Evolutionary conservation across 2,113 vertebrate genomes (phyloP).

Genomic region (Suncus etruscus): DNA sequence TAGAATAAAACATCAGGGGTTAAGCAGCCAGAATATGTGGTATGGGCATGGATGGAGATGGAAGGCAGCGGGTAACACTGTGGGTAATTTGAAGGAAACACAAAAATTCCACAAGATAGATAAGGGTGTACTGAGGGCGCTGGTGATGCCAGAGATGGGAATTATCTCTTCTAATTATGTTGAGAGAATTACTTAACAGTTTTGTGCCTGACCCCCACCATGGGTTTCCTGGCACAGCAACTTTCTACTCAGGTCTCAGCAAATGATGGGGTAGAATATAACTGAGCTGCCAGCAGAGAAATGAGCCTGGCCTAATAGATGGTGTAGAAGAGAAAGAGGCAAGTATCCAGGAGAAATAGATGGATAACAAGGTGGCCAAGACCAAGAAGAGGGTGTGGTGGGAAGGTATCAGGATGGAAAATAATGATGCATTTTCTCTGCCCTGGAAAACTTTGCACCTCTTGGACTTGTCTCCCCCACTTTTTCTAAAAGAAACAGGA

Average conservation of each 20-base stretch:
- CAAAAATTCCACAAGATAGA: neutral
- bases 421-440: neutral
- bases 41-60: accelerated
- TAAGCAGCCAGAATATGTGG: neutral
- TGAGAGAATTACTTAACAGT: neutral
- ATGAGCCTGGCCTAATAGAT: neutral
- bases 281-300: neutral
- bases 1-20: no score
- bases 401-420: neutral
- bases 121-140: neutral
- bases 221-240: neutral
- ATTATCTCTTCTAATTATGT: neutral
- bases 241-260: neutral
- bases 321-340: neutral
- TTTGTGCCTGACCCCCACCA: no score
- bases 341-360: neutral
- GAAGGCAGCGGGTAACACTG: neutral
- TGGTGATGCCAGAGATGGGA: neutral
- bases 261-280: neutral
- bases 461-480: neutral
- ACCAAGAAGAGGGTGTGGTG: neutral
- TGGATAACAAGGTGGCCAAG: neutral
- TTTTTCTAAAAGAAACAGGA: neutral
- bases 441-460: neutral
- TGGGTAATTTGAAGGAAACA: neutral